Base-by-base conservation (phyloP, 2,797 vertebrate species). In the Falco rusticolus region DNA sequence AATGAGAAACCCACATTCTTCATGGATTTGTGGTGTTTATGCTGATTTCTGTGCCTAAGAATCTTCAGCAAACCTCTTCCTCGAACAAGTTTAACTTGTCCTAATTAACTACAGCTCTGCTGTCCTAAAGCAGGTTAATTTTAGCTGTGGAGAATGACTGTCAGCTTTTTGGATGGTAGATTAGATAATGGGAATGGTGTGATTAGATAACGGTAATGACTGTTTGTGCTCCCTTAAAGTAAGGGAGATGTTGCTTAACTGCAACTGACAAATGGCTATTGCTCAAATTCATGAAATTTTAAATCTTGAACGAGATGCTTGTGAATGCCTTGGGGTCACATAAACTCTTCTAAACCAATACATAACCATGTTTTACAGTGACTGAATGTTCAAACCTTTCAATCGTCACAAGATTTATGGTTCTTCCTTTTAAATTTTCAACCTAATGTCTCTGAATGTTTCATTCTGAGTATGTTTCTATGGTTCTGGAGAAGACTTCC, bases 281-380 rank as follows among this genome's bases (percentile, higher is more conserved):
- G 50, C 34, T 75, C 54, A 28, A 45, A 21, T 15, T 63, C 14
- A 33, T 48, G 50, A 4, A 51, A 45, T 10, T 33, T 26, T 13
- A 8, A 3, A 4, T 29, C 20, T 33, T 9, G 17, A 56, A 9
- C 4, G 16, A 64, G 50, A 18, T 29, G 28, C 50, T 50, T 72
- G 12, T 70, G 43, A 59, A 37, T 26, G 43, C 34, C 21, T 26
- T 13, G 3, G 26, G 12, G 29, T 72, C 50, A 34, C 12, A 6
- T 17, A 5, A 50, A 11, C 51, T 37, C 37, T 28, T 68, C 59
- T 47, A 56, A 64, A 83, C 22, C 29, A 31, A 19, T 1, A 18
- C 0, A 0, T 63, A 47, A 65, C 25, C 14, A 8, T 19, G 71
- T 28, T 17, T 54, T 6, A 1, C 0, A 37, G n/a, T 5, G 33